Conservation (phyloP, 2,797 vertebrate genomes). For the Phrynocephalus vlangalii region DNA sequence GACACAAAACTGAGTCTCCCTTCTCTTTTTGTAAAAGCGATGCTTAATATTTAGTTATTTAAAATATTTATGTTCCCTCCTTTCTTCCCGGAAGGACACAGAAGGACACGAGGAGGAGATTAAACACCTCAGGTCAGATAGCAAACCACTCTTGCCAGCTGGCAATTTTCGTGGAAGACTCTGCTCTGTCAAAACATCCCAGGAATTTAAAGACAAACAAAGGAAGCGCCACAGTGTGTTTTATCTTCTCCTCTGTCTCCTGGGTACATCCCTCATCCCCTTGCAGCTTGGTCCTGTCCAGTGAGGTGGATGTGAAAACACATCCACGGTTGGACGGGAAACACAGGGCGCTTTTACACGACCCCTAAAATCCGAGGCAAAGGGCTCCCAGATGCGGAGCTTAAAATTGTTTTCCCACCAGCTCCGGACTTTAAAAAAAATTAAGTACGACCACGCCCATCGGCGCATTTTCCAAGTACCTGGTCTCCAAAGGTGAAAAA, state of each 20-base stretch:
- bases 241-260: neutral
- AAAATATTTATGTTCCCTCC: too few relatives aligned
- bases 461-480: too few relatives aligned
- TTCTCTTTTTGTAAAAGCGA: neutral
- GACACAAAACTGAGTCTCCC: too few relatives aligned
- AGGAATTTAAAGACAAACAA: constrained; percentile 1
- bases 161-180: neutral
- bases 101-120: neutral
- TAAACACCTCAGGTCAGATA: neutral
- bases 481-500: too few relatives aligned
- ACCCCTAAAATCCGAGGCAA: too few relatives aligned
- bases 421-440: too few relatives aligned
- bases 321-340: neutral
- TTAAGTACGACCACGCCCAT: too few relatives aligned
- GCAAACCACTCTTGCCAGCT: neutral
- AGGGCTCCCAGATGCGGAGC: too few relatives aligned
- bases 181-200: neutral
- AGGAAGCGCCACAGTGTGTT: neutral
- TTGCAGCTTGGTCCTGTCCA: neutral
- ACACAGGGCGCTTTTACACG: too few relatives aligned
- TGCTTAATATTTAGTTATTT: too few relatives aligned
- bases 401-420: too few relatives aligned
- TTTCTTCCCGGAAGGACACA: too few relatives aligned
- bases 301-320: neutral
- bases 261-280: neutral